A percentile compares a stretch with the other conserved stretches of the same genome.
phyloP scores from a whole-genome alignment of 2,797 vertebrate species.

The Podarcis siculus region DNA sequence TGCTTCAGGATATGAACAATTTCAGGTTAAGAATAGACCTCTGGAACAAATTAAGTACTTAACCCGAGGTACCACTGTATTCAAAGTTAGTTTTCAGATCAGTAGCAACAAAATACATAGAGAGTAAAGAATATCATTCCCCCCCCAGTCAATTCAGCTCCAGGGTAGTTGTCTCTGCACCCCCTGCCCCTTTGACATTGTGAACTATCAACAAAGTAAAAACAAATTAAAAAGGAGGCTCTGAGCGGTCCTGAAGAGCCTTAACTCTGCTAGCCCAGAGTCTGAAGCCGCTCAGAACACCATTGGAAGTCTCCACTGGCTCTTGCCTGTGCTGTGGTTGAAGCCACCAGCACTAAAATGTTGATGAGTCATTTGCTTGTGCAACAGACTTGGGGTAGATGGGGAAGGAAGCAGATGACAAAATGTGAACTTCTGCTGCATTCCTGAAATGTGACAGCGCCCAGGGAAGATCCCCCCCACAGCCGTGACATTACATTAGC shows the following conservation, averaged over 20 bases:
- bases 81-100: not conserved
- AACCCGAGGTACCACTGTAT: too few species aligned
- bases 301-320: not conserved
- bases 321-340: not conserved
- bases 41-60: too few species aligned
- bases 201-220: not conserved
- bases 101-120: not conserved
- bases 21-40: too few species aligned
- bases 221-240: not conserved
- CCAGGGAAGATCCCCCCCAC: not conserved
- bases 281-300: not conserved
- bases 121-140: not conserved
- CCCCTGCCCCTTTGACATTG: not conserved
- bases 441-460: slow-evolving; percentile 1
- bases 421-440: not conserved
- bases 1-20: too few species aligned
- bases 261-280: not conserved
- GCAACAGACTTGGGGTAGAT: not conserved
- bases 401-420: not conserved
- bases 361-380: slow-evolving; percentile 8
- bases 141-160: not conserved
- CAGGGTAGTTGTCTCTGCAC: not conserved
- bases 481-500: not conserved
- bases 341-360: not conserved
- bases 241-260: not conserved